These are phyloP conservation scores for Vollenhovia emeryi DNA, from an alignment of 1,140 invertebrate species.

Conservation along the genomic window DNA sequence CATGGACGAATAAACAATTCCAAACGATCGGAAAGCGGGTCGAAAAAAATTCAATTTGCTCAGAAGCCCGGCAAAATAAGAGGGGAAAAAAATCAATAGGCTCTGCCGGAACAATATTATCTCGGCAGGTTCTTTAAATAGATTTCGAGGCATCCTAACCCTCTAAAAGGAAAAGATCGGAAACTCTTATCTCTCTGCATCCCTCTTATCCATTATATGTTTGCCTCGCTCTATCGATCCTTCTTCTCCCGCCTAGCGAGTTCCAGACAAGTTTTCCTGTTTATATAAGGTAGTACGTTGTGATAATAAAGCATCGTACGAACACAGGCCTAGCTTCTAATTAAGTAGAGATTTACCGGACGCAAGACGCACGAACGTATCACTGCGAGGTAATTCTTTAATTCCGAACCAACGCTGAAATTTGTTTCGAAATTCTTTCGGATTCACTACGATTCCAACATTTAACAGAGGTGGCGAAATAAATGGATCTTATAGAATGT, in stretches of 20 bases:
- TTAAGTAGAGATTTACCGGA: neutral
- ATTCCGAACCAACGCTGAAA: neutral
- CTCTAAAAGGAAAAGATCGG: constrained; percentile 58
- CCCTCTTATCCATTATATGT: constrained; percentile 76
- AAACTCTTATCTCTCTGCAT: constrained; percentile 77
- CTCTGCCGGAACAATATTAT: constrained; percentile 66
- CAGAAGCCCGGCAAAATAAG: neutral
- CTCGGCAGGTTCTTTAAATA: constrained; percentile 79
- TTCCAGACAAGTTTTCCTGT: constrained; percentile 60
- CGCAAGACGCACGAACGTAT: neutral
- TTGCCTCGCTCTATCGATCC: constrained; percentile 54
- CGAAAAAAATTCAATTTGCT: constrained; percentile 37
- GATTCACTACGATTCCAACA: neutral
- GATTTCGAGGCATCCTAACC: constrained; percentile 78
- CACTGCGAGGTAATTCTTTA: neutral
- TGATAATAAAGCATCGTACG: constrained; percentile 12
- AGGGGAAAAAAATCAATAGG: constrained; percentile 66
- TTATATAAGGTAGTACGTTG: constrained; percentile 12
- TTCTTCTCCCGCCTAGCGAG: constrained; percentile 54
- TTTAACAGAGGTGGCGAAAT: neutral
- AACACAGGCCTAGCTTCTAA: neutral
- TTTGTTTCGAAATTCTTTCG: neutral
- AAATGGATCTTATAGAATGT: neutral
- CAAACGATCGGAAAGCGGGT: neutral
- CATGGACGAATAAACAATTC: neutral